Conservation (phyloP, 2,888 invertebrate genomes). For the Nudaria mundana region DNA sequence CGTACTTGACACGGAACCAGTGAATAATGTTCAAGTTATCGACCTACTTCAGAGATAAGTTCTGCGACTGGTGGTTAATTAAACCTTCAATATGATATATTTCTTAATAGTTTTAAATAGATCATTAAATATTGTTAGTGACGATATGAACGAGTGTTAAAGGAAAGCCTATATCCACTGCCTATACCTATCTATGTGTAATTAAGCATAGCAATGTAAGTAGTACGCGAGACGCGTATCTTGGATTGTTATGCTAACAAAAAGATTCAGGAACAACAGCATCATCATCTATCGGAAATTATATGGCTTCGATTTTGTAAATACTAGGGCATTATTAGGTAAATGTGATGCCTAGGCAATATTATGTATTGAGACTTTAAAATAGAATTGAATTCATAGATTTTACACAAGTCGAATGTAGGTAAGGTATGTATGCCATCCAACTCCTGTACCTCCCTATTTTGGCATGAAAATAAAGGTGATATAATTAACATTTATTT, state of each 20-base stretch:
- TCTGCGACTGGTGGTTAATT: conserved; percentile 18
- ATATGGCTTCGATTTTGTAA: conserved; percentile 29
- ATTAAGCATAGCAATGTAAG: too few relatives aligned
- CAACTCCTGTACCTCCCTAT: conserved; percentile 34
- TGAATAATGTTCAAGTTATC: too few relatives aligned
- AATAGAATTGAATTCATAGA: conserved; percentile 13
- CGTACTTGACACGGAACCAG: too few relatives aligned
- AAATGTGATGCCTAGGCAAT: conserved; percentile 9
- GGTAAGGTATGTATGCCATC: conserved; percentile 36
- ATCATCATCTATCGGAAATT: conserved; percentile 4
- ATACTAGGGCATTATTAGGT: conserved; percentile 30
- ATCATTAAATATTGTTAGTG: conserved; percentile 8
- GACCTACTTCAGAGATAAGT: conserved; percentile 19
- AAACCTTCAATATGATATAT: conserved; percentile 15
- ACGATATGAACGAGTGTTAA: conserved; percentile 9
- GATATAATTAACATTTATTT: conserved; percentile 20
- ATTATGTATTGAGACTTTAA: conserved; percentile 17
- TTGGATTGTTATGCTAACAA: too few relatives aligned
- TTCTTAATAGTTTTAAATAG: conserved; percentile 17
- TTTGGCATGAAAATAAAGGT: conserved; percentile 57
- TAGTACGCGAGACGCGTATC: not conserved
- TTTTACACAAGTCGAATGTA: conserved; percentile 19
- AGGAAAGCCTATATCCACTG: not conserved
- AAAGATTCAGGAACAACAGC: not conserved
- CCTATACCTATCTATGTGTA: too few relatives aligned